Evolutionary conservation across 2,888 invertebrate species (phyloP).

Genomic region (Horisme vitalbata): DNA sequence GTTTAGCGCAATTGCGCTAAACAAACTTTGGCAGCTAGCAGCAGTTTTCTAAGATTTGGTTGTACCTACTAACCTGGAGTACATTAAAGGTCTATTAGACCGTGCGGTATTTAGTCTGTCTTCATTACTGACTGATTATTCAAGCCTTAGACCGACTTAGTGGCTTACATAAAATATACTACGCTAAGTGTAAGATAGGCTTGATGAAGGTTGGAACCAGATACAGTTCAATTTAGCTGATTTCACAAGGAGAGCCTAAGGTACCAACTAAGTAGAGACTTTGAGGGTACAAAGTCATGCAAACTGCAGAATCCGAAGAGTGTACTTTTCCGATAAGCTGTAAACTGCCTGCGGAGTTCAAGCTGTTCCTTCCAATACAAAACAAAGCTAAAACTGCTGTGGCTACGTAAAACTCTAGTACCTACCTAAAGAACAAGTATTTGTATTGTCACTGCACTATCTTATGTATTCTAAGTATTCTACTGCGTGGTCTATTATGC

Average conservation of each 20-base stretch:
- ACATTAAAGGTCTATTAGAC: too few species aligned
- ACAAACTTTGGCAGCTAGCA: too few species aligned
- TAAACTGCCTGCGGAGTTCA: conserved; percentile 98
- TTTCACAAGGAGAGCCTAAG: conserved; percentile 96
- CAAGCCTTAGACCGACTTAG: too few species aligned
- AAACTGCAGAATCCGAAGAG: conserved; percentile 95
- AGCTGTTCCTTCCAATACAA: conserved; percentile 96
- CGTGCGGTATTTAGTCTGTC: too few species aligned
- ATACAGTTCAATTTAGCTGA: conserved; percentile 98
- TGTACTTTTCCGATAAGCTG: conserved; percentile 94
- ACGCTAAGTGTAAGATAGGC: too few species aligned
- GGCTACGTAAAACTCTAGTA: conserved; percentile 61
- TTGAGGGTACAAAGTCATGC: conserved; percentile 96
- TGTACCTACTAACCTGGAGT: too few species aligned
- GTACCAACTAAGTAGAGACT: conserved; percentile 97
- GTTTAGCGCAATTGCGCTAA: too few species aligned
- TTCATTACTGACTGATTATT: too few species aligned
- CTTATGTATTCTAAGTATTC: conserved; percentile 62
- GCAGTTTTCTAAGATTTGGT: too few species aligned
- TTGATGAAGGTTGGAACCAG: conserved; percentile 97
- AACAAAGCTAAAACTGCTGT: conserved; percentile 85
- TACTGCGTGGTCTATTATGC: too few species aligned
- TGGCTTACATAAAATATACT: too few species aligned
- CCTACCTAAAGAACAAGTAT: conserved; percentile 20
- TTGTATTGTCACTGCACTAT: conserved; percentile 36